Evolutionary conservation across 2,797 vertebrate genomes (phyloP).

Genomic region (Cirrhinus mrigala): DNA sequence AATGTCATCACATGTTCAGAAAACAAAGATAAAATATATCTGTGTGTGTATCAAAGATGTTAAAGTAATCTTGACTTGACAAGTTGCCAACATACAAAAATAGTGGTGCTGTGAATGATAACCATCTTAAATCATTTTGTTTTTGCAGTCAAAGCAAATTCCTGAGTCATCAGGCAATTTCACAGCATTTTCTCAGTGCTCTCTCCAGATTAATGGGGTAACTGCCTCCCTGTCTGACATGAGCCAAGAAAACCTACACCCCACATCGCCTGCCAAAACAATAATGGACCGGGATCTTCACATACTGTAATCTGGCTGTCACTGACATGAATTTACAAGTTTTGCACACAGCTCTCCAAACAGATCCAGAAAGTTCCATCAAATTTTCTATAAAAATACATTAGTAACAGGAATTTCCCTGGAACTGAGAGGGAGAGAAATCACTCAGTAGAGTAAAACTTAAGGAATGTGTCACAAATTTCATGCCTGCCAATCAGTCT

Average conservation of each 20-base stretch:
- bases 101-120: no score
- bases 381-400: background rate
- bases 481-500: background rate
- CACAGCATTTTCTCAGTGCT: background rate
- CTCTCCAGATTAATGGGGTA: background rate
- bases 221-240: background rate
- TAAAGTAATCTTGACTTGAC: background rate
- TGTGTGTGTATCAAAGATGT: background rate
- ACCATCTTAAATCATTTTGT: background rate
- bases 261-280: background rate
- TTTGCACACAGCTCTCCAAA: background rate
- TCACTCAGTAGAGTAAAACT: background rate
- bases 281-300: background rate
- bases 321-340: background rate
- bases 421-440: background rate
- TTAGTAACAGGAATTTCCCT: background rate
- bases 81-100: background rate
- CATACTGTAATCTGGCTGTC: background rate
- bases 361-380: no score
- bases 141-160: background rate
- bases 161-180: background rate
- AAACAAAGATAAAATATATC: background rate
- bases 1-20: background rate
- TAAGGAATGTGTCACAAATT: background rate
- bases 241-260: conserved; percentile 4